Evolutionary conservation across 2,797 vertebrate genomes (phyloP).

Genomic region (Phaenicophaeus curvirostris): DNA sequence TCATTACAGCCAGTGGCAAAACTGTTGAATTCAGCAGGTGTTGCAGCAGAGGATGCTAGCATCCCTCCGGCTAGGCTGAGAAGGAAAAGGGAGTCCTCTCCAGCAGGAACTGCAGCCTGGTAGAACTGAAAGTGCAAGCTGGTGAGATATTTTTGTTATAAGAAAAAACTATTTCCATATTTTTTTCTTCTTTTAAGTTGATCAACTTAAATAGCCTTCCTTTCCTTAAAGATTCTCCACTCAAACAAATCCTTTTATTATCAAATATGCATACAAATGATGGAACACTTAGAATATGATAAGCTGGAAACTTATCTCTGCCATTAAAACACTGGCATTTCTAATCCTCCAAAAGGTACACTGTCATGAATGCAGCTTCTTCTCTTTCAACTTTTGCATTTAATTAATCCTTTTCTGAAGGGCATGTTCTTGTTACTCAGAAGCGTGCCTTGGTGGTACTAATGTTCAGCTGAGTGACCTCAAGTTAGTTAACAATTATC

Average conservation of each 20-base stretch:
- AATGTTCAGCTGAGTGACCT: constrained; percentile 57
- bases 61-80: not conserved
- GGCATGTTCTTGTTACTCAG: constrained; percentile 54
- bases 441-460: constrained; percentile 58
- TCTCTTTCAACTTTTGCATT: constrained; percentile 63
- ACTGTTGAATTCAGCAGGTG: not conserved
- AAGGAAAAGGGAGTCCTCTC: not conserved
- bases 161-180: constrained; percentile 7
- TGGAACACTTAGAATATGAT: not conserved
- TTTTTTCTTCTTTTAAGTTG: not conserved
- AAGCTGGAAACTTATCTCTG: constrained; percentile 39
- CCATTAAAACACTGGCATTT: constrained; percentile 18
- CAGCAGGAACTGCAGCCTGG: not conserved
- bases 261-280: not conserved
- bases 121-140: not conserved
- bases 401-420: constrained; percentile 72
- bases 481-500: constrained; percentile 67
- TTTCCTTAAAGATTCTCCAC: constrained; percentile 40
- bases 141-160: constrained; percentile 25
- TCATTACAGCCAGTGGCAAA: not conserved
- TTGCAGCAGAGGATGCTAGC: not conserved
- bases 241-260: constrained; percentile 26
- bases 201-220: not conserved
- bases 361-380: constrained; percentile 54
- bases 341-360: constrained; percentile 23